phyloP scores from a whole-genome alignment of 2,797 vertebrate species.

The Helostoma temminkii region DNA sequence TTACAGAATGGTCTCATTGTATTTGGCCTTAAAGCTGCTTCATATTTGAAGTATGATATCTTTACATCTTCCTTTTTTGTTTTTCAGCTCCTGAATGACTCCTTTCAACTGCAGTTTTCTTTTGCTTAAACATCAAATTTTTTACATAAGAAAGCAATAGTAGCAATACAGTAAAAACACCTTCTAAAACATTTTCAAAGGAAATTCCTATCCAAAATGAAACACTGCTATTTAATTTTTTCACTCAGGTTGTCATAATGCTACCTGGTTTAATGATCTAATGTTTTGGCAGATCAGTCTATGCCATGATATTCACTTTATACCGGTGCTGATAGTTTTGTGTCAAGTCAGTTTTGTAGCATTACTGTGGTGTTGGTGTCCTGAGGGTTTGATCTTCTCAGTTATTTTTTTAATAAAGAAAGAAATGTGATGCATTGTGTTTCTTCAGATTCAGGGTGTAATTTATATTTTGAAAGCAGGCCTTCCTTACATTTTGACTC shows the following conservation, averaged over 20 bases:
- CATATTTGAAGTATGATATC: background rate
- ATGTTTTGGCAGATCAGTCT: no score
- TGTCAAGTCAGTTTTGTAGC: background rate
- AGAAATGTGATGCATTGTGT: background rate
- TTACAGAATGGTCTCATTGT: background rate
- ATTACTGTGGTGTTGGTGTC: background rate
- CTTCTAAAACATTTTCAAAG: background rate
- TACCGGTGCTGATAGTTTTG: background rate
- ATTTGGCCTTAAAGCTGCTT: background rate
- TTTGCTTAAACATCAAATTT: background rate
- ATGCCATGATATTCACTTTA: no score
- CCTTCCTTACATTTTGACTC: conserved; percentile 2
- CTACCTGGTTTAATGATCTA: no score
- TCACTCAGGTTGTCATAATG: no score
- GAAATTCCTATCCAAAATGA: no score
- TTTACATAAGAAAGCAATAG: background rate
- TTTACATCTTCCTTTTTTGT: conserved; percentile 1
- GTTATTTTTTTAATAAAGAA: background rate
- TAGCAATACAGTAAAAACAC: background rate
- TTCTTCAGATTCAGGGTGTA: background rate
- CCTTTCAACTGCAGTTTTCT: background rate
- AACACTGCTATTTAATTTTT: no score
- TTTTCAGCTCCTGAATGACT: conserved; percentile 17
- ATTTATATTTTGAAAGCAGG: background rate
- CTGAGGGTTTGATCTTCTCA: background rate